Percentiles rank a stretch among this genome's conserved stretches.
These are phyloP conservation scores for Leucophora obtusa DNA, from an alignment of 2,888 invertebrate genomes.

Conservation along the genomic window DNA sequence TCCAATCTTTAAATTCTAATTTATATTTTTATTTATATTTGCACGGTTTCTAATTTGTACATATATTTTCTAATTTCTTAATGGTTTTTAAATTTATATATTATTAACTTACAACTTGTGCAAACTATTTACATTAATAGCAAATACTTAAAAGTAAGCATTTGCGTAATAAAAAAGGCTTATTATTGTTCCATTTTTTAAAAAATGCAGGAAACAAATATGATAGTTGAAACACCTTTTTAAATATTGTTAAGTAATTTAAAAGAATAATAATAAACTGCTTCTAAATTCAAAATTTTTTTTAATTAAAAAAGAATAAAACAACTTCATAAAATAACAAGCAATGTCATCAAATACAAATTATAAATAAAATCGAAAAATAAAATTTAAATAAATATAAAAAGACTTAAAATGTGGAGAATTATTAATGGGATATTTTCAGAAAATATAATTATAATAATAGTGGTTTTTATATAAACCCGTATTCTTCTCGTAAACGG, in stretches of 20 bases:
- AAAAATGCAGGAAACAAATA: background rate
- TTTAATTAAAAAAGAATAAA: constrained; percentile 7
- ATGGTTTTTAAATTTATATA: no score
- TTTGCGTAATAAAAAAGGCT: background rate
- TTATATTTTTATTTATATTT: no score
- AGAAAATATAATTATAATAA: background rate
- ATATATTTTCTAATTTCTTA: no score
- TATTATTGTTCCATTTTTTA: constrained; percentile 22
- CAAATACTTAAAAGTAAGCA: background rate
- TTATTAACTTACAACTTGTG: no score
- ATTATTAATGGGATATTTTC: no score
- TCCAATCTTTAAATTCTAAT: no score
- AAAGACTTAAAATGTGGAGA: no score
- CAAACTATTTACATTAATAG: background rate
- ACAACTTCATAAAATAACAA: constrained; percentile 14
- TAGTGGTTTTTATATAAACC: no score
- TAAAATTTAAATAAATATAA: constrained; percentile 16
- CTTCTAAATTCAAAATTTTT: background rate
- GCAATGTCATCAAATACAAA: constrained; percentile 32
- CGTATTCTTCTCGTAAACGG: no score
- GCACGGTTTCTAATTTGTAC: no score
- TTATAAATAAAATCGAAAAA: constrained; percentile 8
- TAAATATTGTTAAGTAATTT: constrained; percentile 13
- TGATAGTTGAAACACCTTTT: background rate
- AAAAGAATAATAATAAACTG: constrained; percentile 1